Percentiles rank a stretch among this genome's conserved stretches.
Evolutionary conservation across 2,113 vertebrate species (phyloP).

Genomic region (Cololabis saira): DNA sequence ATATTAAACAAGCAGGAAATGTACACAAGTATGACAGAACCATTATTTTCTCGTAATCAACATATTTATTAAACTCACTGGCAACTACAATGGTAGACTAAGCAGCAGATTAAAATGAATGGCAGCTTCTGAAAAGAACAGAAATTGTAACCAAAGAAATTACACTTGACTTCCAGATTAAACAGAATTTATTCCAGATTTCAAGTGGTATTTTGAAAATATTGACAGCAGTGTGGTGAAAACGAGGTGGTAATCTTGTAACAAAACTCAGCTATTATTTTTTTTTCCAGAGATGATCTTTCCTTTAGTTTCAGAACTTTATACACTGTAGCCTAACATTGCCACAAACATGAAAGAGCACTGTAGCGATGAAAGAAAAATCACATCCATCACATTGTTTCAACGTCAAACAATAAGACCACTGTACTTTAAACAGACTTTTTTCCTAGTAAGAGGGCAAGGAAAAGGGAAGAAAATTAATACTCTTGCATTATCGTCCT

Average conservation of each 20-base stretch:
- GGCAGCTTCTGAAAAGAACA: conserved; percentile 59
- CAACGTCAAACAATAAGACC: conserved; percentile 57
- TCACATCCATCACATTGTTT: conserved; percentile 54
- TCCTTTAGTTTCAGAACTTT: conserved; percentile 20
- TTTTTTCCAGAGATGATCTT: conserved; percentile 12
- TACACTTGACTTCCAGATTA: conserved; percentile 55
- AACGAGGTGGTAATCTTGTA: conserved; percentile 14
- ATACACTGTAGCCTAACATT: conserved; percentile 26
- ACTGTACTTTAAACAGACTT: conserved; percentile 42
- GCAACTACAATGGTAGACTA: conserved; percentile 75
- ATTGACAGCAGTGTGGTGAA: conserved; percentile 11
- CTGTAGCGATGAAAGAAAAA: conserved; percentile 26
- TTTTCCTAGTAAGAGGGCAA: conserved; percentile 56
- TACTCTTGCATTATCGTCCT: no score
- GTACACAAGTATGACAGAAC: conserved; percentile 24
- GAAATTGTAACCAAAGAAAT: conserved; percentile 54
- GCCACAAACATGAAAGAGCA: conserved; percentile 45
- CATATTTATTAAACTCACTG: conserved; percentile 77
- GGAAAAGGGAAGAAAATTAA: not conserved
- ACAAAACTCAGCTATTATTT: conserved; percentile 16
- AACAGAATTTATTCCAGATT: conserved; percentile 31
- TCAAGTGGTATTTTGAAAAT: conserved; percentile 21
- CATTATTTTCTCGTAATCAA: conserved; percentile 58
- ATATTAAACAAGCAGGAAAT: not conserved
- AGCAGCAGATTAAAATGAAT: conserved; percentile 69